These are phyloP conservation scores for Xestia ashworthii DNA, from an alignment of 2,888 invertebrate genomes.

Conservation along the genomic window DNA sequence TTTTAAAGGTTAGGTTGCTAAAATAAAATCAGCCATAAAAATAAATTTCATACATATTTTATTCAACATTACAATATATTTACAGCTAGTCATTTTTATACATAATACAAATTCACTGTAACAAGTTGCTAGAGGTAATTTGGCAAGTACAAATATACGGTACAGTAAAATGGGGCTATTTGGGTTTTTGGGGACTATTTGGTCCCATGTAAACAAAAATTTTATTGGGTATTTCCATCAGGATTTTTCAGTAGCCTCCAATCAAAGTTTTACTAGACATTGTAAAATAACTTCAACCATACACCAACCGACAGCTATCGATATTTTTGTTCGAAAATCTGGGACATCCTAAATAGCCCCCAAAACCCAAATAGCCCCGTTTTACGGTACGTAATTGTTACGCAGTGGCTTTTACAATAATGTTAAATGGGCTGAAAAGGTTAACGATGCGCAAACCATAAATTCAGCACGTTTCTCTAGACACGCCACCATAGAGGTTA, in stretches of 20 bases:
- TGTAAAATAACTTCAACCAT: too few species aligned
- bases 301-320: too few species aligned
- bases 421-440: background rate
- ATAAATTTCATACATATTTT: constrained; percentile 64
- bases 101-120: constrained; percentile 65
- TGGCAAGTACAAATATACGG: constrained; percentile 68
- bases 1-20: background rate
- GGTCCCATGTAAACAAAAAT: too few species aligned
- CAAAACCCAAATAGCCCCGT: too few species aligned
- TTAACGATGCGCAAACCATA: background rate
- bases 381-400: constrained; percentile 20
- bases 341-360: too few species aligned
- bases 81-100: constrained; percentile 73
- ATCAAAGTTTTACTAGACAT: too few species aligned
- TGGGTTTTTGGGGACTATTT: too few species aligned
- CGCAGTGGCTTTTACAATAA: background rate
- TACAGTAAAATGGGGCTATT: too few species aligned
- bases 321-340: too few species aligned
- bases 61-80: constrained; percentile 76
- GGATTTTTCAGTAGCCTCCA: too few species aligned
- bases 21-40: constrained; percentile 24
- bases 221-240: too few species aligned
- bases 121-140: constrained; percentile 71
- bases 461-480: background rate
- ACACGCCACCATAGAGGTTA: background rate